Conservation (phyloP, 2,113 vertebrate genomes). For the Psilopogon haemacephalus region DNA sequence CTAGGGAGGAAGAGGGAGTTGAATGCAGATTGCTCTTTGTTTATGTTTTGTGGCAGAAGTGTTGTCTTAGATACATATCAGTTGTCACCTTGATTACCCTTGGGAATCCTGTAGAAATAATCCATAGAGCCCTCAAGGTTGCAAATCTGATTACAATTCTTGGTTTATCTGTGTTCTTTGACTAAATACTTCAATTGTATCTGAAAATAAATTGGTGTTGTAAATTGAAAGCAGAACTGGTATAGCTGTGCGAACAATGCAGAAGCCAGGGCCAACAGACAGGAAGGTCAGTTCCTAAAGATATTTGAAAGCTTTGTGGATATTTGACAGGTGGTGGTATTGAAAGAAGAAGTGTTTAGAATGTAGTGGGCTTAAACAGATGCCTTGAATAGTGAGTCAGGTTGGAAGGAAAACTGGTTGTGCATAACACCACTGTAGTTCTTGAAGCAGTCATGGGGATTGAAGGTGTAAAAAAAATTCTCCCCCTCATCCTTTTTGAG, state of each 20-base stretch:
- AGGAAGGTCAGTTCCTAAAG: background rate
- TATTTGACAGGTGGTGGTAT: background rate
- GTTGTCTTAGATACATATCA: conserved; percentile 20
- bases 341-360: background rate
- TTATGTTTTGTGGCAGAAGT: conserved; percentile 42
- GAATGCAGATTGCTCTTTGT: conserved; percentile 15
- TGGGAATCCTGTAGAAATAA: conserved; percentile 36
- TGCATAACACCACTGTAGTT: background rate
- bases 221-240: background rate
- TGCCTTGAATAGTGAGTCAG: background rate
- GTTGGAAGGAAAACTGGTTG: background rate
- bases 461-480: background rate
- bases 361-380: background rate
- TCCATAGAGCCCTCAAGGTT: background rate
- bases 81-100: background rate
- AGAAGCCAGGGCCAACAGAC: background rate
- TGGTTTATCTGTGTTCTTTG: background rate
- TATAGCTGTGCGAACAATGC: background rate
- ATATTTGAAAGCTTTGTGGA: background rate
- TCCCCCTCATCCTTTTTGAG: background rate
- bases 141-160: conserved; percentile 22
- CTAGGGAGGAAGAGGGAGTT: background rate
- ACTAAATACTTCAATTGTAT: conserved; percentile 9
- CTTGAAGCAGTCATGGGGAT: background rate
- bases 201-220: background rate